phyloP scores from a whole-genome alignment of 2,797 vertebrate species.

The Acestrorhynchus altus region DNA sequence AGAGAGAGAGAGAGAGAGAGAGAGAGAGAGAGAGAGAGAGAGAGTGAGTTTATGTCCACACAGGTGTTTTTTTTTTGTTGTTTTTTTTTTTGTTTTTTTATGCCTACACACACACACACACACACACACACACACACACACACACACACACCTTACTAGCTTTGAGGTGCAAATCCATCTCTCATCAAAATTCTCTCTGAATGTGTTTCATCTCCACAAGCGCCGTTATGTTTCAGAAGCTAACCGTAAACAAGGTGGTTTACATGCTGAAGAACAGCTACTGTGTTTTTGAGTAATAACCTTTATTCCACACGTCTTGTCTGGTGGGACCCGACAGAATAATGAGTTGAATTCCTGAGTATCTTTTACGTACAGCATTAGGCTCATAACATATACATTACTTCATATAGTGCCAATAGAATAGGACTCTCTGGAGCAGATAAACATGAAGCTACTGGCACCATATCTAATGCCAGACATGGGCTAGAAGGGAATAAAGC shows the following conservation, averaged over 20 bases:
- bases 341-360: too few relatives aligned
- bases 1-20: too few relatives aligned
- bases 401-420: too few relatives aligned
- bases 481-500: too few relatives aligned
- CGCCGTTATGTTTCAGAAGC: not conserved
- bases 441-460: too few relatives aligned
- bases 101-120: not conserved
- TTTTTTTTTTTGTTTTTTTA: not conserved
- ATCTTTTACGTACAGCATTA: too few relatives aligned
- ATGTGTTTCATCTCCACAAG: not conserved
- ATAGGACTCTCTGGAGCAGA: too few relatives aligned
- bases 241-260: not conserved
- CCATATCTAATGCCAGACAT: too few relatives aligned
- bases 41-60: not conserved
- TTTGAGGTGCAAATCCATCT: slow-evolving; percentile 11
- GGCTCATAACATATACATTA: too few relatives aligned
- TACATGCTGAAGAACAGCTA: not conserved
- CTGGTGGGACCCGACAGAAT: too few relatives aligned
- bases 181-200: not conserved
- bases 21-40: too few relatives aligned
- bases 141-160: slow-evolving; percentile 2
- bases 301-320: not conserved
- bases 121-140: not conserved
- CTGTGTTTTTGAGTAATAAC: not conserved
- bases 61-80: not conserved